A percentile compares a stretch with the other conserved stretches of the same genome.
Evolutionary conservation across 2,888 invertebrate species (phyloP).

Genomic region (Drosophila longiperda): DNA sequence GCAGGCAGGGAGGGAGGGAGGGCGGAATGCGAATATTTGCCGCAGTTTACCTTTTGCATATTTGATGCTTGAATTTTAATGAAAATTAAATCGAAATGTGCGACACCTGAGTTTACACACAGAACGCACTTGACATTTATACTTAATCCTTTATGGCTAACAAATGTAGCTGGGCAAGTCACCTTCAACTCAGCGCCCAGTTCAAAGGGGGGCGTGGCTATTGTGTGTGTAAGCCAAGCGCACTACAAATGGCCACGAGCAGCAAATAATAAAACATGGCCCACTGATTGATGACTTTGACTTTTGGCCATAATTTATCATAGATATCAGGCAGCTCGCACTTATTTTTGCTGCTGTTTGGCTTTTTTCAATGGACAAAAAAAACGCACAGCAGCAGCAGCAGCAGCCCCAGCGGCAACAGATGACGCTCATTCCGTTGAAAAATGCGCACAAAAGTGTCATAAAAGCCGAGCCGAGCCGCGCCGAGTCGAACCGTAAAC

Average conservation of each 20-base stretch:
- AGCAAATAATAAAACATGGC: constrained; percentile 78
- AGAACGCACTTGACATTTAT: constrained; percentile 65
- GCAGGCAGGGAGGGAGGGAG: neutral
- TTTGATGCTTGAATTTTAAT: constrained; percentile 83
- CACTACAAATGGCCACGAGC: constrained; percentile 61
- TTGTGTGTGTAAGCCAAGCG: constrained; percentile 21
- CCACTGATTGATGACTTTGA: constrained; percentile 78
- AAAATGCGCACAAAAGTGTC: constrained; percentile 77
- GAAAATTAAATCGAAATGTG: constrained; percentile 90
- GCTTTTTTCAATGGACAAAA: constrained; percentile 56
- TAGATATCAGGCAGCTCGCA: constrained; percentile 65
- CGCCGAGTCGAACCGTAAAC: constrained; percentile 10
- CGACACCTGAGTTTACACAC: constrained; percentile 67
- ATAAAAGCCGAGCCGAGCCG: constrained; percentile 63
- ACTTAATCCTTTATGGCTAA: constrained; percentile 68
- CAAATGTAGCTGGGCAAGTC: constrained; percentile 20
- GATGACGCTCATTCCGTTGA: constrained; percentile 78
- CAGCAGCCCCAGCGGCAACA: constrained; percentile 63
- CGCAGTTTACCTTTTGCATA: constrained; percentile 79
- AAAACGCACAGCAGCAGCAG: constrained; percentile 29
- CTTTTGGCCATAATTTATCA: constrained; percentile 81
- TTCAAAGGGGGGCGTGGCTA: neutral
- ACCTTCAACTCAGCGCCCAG: too few relatives aligned
- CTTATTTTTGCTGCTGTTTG: constrained; percentile 41
- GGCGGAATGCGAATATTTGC: constrained; percentile 30